Evolutionary conservation across 2,888 invertebrate genomes (phyloP).

Genomic region (Seira sanloemensis): DNA sequence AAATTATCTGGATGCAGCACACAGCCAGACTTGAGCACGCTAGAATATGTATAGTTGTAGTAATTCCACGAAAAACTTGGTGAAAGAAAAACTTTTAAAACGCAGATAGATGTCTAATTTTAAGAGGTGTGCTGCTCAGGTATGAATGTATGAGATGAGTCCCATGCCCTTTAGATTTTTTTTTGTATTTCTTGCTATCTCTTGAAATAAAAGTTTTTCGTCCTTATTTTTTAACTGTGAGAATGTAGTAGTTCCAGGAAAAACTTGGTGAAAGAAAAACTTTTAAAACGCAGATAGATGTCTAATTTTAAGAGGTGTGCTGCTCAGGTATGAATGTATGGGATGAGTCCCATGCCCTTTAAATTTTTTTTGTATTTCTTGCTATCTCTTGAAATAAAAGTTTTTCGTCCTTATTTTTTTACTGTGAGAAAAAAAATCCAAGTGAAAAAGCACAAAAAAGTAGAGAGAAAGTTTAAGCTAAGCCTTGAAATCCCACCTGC

Average conservation of each 20-base stretch:
- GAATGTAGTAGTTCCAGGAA: too few species aligned
- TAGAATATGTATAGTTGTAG: too few species aligned
- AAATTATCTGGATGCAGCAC: too few species aligned
- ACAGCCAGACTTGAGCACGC: too few species aligned
- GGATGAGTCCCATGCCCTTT: conserved; percentile 26
- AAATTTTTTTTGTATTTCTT: conserved; percentile 12
- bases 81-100: too few species aligned
- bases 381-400: conserved; percentile 29
- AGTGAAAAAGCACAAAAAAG: conserved; percentile 45
- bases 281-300: not conserved
- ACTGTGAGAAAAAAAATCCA: conserved; percentile 26
- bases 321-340: conserved; percentile 3
- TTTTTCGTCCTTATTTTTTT: conserved; percentile 27
- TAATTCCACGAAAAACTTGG: too few species aligned
- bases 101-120: not conserved
- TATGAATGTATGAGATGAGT: conserved; percentile 32
- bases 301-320: not conserved
- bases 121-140: not conserved
- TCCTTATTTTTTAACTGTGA: conserved; percentile 18
- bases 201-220: conserved; percentile 37
- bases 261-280: too few species aligned
- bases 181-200: conserved; percentile 12
- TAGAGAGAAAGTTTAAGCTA: conserved; percentile 45
- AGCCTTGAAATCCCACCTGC: conserved; percentile 61
- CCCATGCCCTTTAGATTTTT: conserved; percentile 13